A percentile compares a stretch with the other conserved stretches of the same genome.
Conservation (phyloP, 2,113 vertebrate species). For the Apaloderma vittatum region DNA sequence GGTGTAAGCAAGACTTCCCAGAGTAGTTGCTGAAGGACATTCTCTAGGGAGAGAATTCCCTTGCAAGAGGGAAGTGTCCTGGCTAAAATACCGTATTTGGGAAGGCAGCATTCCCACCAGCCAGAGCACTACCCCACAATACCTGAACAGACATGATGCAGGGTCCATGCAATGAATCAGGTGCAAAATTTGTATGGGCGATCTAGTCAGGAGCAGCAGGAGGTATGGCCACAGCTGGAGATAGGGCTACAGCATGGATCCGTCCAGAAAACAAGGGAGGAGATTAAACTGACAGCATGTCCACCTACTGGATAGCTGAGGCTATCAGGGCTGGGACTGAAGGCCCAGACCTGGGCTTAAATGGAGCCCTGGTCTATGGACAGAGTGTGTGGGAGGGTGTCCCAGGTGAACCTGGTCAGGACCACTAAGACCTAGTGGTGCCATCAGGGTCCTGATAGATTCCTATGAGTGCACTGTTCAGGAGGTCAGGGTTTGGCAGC, state of each 20-base stretch:
- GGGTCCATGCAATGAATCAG: fast-evolving
- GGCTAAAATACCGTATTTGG: background rate
- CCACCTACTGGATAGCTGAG: background rate
- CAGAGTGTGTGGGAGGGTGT: fast-evolving
- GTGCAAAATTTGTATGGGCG: background rate
- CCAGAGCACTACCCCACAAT: background rate
- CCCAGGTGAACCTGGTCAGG: background rate
- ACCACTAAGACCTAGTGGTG: background rate
- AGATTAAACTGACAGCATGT: background rate
- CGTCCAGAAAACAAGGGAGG: background rate
- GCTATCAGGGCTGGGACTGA: background rate
- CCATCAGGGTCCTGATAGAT: background rate
- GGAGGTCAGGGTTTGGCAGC: background rate
- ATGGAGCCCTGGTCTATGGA: background rate
- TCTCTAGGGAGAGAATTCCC: background rate
- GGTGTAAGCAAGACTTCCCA: background rate
- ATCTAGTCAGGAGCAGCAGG: background rate
- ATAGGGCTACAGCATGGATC: fast-evolving
- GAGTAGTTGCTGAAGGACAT: background rate
- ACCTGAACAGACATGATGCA: background rate
- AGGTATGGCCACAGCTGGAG: background rate
- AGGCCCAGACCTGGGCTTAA: background rate
- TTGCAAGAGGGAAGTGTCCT: background rate
- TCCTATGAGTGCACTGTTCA: background rate
- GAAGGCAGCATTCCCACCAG: background rate